Base-by-base conservation (phyloP, 2,888 invertebrate genomes). In the Meandrusa payeni region DNA sequence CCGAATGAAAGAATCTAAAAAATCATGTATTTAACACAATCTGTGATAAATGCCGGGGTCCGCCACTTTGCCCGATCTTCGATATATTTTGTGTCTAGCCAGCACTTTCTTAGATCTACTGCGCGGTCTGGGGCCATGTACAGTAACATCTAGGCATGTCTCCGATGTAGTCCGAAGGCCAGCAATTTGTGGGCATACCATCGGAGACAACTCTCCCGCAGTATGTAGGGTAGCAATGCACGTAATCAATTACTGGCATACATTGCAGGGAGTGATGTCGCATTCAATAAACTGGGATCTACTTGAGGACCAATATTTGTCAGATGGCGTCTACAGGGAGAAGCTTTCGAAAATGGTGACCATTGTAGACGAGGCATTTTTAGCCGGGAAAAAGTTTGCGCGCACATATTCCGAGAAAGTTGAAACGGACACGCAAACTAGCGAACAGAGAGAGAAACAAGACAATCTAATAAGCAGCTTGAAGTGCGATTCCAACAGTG, bases 211-310 rank as follows among this genome's bases (percentile, higher is more conserved):
- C n/a, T n/a, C n/a, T n/a, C n/a, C n/a, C n/a, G n/a, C n/a, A n/a
- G n/a, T n/a, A n/a, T n/a, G n/a, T n/a, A n/a, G n/a, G n/a, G n/a
- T n/a, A n/a, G n/a, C n/a, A n/a, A n/a, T n/a, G n/a, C n/a, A n/a
- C n/a, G 15, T 7, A 17, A 4, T 13, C 6, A 13, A 15, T 12
- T 26, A 15, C 7, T 38, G 15, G 40, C n/a, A 33, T 41, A 45
- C 17, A 55, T 80, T 87, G 24, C 80, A 97, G 94, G 98, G 98
- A 31, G 98, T 98, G 2, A 94, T 98, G 94, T 95, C 97, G 57
- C 94, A 94, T 55, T 95, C 97, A 1, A 97, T 98, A 62, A 95
- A 97, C 70, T 98, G 98, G 98, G 93, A 95, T 57, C 88, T 96
- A 54, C 85, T 98, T 40, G 95, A 97, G 80, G 90, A 93, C 31